A percentile compares a stretch with the other conserved stretches of the same genome.
Conservation (phyloP, 2,888 invertebrate genomes). For the Macroteleia sp. region DNA sequence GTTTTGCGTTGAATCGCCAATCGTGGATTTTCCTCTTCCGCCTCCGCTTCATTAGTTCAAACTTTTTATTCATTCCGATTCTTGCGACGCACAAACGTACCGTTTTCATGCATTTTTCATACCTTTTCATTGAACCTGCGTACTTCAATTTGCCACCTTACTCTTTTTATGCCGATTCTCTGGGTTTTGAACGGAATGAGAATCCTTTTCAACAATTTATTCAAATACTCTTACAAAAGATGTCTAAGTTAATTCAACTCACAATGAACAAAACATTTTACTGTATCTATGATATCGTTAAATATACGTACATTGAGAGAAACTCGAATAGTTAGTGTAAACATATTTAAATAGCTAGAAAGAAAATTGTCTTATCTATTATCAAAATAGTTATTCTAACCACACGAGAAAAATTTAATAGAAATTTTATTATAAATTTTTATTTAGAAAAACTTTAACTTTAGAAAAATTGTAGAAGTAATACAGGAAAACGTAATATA, state of each 20-base stretch:
- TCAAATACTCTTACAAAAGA: conserved; percentile 20
- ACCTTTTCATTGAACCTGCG: conserved; percentile 30
- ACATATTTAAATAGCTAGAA: too few species aligned
- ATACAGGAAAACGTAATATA: too few species aligned
- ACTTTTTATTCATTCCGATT: conserved; percentile 45
- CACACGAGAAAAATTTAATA: too few species aligned
- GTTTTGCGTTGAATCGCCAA: conserved; percentile 46
- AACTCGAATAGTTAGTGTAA: too few species aligned
- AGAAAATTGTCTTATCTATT: too few species aligned
- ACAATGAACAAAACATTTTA: conserved; percentile 32
- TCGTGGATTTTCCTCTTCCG: conserved; percentile 42
- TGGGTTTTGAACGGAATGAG: not conserved
- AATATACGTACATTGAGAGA: too few species aligned
- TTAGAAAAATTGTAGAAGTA: too few species aligned
- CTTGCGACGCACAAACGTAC: conserved; percentile 31
- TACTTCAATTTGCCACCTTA: conserved; percentile 40
- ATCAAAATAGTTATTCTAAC: too few species aligned
- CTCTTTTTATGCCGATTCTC: conserved; percentile 3
- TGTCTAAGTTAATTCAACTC: conserved; percentile 23
- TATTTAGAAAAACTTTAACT: too few species aligned
- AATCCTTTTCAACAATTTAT: conserved; percentile 2
- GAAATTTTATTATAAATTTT: too few species aligned
- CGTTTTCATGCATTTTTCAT: conserved; percentile 52
- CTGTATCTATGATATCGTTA: too few species aligned
- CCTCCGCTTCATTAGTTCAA: conserved; percentile 52